Conservation (phyloP, 2,797 vertebrate species). For the Cynodonichthys magdalenae region DNA sequence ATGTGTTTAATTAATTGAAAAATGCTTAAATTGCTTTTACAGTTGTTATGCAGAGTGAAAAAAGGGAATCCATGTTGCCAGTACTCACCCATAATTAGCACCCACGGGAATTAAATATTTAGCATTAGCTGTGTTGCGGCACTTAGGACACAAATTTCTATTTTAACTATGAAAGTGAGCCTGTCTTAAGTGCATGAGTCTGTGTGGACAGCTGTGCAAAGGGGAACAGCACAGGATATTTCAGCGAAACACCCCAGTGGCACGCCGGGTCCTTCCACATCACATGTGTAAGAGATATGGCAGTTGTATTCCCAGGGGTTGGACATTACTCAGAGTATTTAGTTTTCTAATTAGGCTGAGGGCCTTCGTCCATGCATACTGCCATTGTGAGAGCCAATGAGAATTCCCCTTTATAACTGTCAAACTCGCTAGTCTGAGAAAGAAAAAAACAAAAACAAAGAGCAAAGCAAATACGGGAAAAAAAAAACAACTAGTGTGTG, state of each 20-base stretch:
- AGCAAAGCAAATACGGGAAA: conserved; percentile 28
- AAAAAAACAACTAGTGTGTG: conserved; percentile 57
- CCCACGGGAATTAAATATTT: conserved; percentile 99
- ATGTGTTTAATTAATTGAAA: conserved; percentile 99
- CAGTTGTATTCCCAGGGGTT: conserved; percentile 92
- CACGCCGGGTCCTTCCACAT: conserved; percentile 90
- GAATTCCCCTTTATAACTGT: conserved; percentile 75
- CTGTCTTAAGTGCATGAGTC: conserved; percentile 91
- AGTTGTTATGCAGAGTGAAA: conserved; percentile 94
- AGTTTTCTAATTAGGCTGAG: conserved; percentile 95
- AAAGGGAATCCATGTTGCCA: conserved; percentile 98
- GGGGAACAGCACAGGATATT: conserved; percentile 87
- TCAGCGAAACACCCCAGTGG: conserved; percentile 94
- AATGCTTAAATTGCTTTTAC: conserved; percentile 99
- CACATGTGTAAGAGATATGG: conserved; percentile 94
- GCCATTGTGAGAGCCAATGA: conserved; percentile 74
- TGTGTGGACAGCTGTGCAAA: conserved; percentile 97
- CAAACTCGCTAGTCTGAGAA: conserved; percentile 55
- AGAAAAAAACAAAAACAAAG: background rate
- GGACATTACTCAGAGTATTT: conserved; percentile 94
- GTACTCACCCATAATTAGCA: conserved; percentile 99
- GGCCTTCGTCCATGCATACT: conserved; percentile 80
- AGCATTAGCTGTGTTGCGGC: conserved; percentile 99
- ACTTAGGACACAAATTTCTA: conserved; percentile 99
- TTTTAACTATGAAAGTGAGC: conserved; percentile 98